Evolutionary conservation across 2,888 invertebrate genomes (phyloP), one percentile per base, ranked within the genome.

Genomic region (Stenurella melanura): DNA sequence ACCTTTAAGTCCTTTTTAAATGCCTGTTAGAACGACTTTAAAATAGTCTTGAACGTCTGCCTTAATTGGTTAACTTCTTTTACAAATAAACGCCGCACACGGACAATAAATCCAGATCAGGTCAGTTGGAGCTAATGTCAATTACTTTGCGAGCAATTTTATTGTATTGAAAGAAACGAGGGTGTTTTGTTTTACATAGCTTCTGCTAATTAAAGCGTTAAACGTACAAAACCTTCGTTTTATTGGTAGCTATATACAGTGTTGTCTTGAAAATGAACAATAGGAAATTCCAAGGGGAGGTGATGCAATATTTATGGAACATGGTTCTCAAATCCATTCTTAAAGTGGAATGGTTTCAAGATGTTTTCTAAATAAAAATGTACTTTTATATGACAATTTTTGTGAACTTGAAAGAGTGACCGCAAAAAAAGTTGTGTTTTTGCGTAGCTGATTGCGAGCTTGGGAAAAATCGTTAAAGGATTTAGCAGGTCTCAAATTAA

Each of bases 1-100:
- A 78, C 78, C 80, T 78, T 77, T 77, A 74, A 76, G 78, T 78
- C 78, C 78, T 76, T 80, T 78, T 80, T 75, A 60, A 78, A 75
- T 70, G 76, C 68, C 76, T 74, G 70, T 78, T 78, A 76, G 63
- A 75, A 72, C 70, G 66, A 67, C 74, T 71, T 61, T 64, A 54
- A 76, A 74, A 81, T 75, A 76, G 76, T 80, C 75, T 72, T 69
- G 76, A 78, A 72, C 74, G 78, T 73, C 75, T 68, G 75, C 78
- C 79, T 78, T 80, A 80, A 81, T 80, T 81, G 80, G 78, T 78
- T 58, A 76, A 74, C 69, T 78, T 80, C 78, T 79, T 76, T 76
- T 75, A 74, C 76, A 63, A 78, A 74, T 72, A 75, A 68, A 71
- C 64, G 73, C 72, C 68, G 74, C 74, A 56, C 64, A 75, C 71